phyloP scores from a whole-genome alignment of 2,113 vertebrate species.

The Andinoacara biseriatus region DNA sequence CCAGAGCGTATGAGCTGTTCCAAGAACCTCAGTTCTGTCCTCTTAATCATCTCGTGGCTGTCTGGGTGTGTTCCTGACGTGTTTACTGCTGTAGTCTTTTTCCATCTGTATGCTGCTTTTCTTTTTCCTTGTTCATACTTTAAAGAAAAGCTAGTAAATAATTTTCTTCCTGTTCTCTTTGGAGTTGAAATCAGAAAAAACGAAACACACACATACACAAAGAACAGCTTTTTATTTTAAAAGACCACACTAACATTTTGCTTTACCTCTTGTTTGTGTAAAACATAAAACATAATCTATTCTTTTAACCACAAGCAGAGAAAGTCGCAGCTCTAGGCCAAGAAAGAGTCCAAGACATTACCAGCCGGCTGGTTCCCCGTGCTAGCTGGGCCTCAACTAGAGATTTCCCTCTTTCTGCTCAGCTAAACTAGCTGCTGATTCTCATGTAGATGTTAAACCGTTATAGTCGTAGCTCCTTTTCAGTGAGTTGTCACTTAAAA shows the following conservation, averaged over 20 bases:
- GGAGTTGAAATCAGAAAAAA: not conserved
- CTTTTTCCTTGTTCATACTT: not conserved
- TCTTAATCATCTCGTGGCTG: conserved; percentile 6
- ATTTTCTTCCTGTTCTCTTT: not conserved
- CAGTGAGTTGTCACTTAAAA: not conserved
- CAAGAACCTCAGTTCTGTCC: not conserved
- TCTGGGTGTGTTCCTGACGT: conserved; percentile 15
- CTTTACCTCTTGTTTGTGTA: rapidly evolving
- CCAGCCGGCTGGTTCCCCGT: not conserved
- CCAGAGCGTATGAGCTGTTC: conserved; percentile 10
- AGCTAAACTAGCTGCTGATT: not conserved
- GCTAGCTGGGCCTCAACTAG: not conserved
- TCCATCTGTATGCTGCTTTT: not conserved
- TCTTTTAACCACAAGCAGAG: not conserved
- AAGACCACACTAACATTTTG: not conserved
- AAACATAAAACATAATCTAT: not conserved
- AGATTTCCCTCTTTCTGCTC: not conserved
- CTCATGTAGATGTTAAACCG: not conserved
- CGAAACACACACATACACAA: not conserved
- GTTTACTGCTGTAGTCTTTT: not conserved
- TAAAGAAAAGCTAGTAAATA: not conserved
- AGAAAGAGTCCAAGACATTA: not conserved
- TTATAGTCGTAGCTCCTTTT: not conserved
- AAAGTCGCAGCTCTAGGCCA: not conserved
- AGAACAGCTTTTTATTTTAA: not conserved